A percentile compares a stretch with the other conserved stretches of the same genome.
Evolutionary conservation across 2,888 invertebrate species (phyloP).

Genomic region (Hyalella azteca): DNA sequence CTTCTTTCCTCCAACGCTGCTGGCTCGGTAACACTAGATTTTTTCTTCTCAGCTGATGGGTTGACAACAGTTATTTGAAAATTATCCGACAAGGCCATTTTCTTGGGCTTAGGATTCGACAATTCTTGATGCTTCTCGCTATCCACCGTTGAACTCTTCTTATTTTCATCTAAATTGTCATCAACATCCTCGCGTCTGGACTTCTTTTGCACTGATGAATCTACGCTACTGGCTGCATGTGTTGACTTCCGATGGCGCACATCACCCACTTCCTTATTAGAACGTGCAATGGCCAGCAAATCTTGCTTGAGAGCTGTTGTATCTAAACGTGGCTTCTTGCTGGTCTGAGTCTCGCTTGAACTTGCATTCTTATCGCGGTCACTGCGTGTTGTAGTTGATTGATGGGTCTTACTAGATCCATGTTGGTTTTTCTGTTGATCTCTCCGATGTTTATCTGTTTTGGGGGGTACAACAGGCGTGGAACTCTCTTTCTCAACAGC

Average conservation of each 20-base stretch:
- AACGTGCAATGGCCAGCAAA: neutral
- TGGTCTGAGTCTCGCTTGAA: neutral
- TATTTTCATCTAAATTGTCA: slow-evolving; percentile 33
- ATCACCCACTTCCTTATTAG: neutral
- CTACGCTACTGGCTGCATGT: neutral
- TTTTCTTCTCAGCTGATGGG: neutral
- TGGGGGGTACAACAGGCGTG: neutral
- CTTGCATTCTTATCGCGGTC: neutral
- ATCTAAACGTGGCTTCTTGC: slow-evolving; percentile 2
- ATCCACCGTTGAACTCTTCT: neutral
- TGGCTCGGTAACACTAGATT: too few species aligned
- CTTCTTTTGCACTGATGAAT: neutral
- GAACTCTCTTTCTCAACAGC: neutral
- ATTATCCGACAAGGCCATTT: neutral
- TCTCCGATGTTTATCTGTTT: neutral
- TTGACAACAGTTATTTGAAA: neutral
- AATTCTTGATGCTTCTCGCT: too few species aligned
- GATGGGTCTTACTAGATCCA: too few species aligned
- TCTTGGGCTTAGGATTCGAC: neutral
- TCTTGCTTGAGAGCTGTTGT: neutral
- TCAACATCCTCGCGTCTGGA: neutral
- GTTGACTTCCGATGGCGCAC: neutral
- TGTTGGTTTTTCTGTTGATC: too few species aligned
- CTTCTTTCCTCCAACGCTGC: too few species aligned
- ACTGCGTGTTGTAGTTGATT: neutral